Conservation (phyloP, 2,888 invertebrate species). For the Dicyrtomina minuta region DNA sequence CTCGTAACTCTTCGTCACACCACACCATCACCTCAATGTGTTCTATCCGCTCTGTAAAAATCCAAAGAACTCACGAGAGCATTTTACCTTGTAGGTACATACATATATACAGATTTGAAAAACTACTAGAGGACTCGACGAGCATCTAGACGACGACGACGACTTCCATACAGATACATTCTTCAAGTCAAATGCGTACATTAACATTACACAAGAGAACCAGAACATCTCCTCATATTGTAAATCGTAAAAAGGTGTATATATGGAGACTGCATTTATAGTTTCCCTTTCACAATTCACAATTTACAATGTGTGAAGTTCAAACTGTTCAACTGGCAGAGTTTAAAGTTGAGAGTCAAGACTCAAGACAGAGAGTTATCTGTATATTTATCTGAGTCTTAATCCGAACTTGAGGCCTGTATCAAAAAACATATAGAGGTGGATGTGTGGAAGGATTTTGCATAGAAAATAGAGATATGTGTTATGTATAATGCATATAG, state of each 20-base stretch:
- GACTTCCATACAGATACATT: background rate
- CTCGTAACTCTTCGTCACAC: background rate
- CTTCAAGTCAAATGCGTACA: constrained; percentile 1
- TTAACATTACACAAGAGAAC: background rate
- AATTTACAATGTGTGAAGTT: constrained; percentile 31
- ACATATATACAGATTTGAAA: background rate
- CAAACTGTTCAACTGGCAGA: constrained; percentile 3
- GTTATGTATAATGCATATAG: too few species aligned
- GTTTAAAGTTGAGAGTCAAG: too few species aligned
- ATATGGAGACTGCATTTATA: background rate
- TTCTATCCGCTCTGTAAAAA: background rate
- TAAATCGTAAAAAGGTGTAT: background rate
- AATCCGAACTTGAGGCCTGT: too few species aligned
- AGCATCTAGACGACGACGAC: background rate
- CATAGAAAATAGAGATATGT: too few species aligned
- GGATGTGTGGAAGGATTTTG: too few species aligned
- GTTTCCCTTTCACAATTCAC: too few species aligned
- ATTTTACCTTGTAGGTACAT: background rate
- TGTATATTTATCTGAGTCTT: too few species aligned
- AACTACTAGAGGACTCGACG: too few species aligned
- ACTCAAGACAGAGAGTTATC: too few species aligned
- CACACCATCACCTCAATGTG: background rate
- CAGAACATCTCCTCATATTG: background rate
- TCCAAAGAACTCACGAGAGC: background rate
- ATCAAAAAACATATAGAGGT: too few species aligned